Percentiles rank a stretch among this genome's conserved stretches.
These are phyloP conservation scores for Coptodon bakossiorum DNA, from an alignment of 2,113 vertebrate genomes.

Conservation along the genomic window DNA sequence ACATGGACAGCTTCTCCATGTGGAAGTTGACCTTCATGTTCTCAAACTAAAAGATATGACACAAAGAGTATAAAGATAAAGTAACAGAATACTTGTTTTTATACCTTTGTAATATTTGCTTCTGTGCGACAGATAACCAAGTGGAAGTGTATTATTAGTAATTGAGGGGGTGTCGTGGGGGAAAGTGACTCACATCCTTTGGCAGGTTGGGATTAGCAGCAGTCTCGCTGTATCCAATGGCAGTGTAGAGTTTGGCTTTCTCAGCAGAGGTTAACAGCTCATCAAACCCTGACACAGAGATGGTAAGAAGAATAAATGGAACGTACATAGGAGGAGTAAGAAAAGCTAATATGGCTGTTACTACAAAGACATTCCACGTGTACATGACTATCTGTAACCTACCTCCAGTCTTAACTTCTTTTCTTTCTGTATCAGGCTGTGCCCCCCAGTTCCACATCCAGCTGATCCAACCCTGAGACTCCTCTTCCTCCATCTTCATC, in stretches of 20 bases:
- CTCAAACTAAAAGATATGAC: slow-evolving; percentile 79
- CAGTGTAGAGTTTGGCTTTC: slow-evolving; percentile 91
- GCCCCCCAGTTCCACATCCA: slow-evolving; percentile 92
- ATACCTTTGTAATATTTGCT: not conserved
- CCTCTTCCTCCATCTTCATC: slow-evolving; percentile 82
- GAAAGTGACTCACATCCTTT: slow-evolving; percentile 79
- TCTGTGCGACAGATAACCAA: not conserved
- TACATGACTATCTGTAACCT: slow-evolving; percentile 1
- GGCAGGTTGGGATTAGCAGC: slow-evolving; percentile 90
- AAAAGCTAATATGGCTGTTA: not conserved
- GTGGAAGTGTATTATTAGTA: not conserved
- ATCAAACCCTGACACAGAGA: slow-evolving; percentile 76
- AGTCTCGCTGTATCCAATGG: slow-evolving; percentile 95
- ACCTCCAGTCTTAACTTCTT: slow-evolving; percentile 82
- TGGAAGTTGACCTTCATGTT: slow-evolving; percentile 87
- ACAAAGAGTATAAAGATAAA: not conserved
- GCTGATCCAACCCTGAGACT: slow-evolving; percentile 83
- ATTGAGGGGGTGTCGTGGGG: not conserved
- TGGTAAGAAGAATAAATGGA: not conserved
- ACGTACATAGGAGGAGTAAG: not conserved
- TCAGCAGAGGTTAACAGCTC: slow-evolving; percentile 85
- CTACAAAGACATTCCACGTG: not conserved
- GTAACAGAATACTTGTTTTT: not conserved
- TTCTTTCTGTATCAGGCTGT: slow-evolving; percentile 49
- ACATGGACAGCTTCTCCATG: slow-evolving; percentile 81